Evolutionary conservation across 2,888 invertebrate species (phyloP).

Genomic region (Stegana nigrithorax): DNA sequence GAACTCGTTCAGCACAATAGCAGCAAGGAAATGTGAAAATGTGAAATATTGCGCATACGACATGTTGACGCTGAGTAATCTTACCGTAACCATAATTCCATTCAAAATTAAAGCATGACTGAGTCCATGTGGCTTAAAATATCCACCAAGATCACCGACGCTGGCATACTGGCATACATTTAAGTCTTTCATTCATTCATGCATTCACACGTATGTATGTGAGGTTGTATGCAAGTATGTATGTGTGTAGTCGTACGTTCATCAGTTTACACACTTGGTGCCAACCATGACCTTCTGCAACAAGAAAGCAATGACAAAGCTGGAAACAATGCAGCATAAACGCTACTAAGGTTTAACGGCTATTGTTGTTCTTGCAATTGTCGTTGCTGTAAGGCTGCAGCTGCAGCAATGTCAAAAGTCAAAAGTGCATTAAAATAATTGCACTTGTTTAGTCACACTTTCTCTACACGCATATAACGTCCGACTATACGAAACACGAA

Average conservation of each 20-base stretch:
- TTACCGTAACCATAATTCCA: conserved; percentile 31
- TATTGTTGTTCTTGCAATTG: conserved; percentile 4
- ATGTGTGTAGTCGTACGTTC: too few relatives aligned
- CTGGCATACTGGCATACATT: too few relatives aligned
- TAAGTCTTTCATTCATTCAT: too few relatives aligned
- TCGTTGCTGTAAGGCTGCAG: neutral
- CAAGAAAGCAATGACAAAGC: conserved; percentile 40
- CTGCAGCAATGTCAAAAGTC: conserved; percentile 54
- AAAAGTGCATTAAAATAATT: conserved; percentile 68
- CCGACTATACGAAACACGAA: too few relatives aligned
- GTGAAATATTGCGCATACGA: conserved; percentile 18
- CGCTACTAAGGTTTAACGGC: conserved; percentile 4
- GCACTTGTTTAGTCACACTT: conserved; percentile 53
- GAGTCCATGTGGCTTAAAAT: neutral
- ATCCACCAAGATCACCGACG: too few relatives aligned
- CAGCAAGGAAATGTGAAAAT: too few relatives aligned
- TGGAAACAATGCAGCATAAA: conserved; percentile 10
- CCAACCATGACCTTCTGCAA: conserved; percentile 18
- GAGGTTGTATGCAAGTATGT: neutral
- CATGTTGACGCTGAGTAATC: neutral
- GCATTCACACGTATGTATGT: too few relatives aligned
- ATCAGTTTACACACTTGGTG: too few relatives aligned
- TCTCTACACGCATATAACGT: conserved; percentile 30
- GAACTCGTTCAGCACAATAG: too few relatives aligned
- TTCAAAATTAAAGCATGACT: conserved; percentile 33